Evolutionary conservation across 2,888 invertebrate species (phyloP), one percentile per base, ranked within the genome.

Genomic region (Drosophila anceps): DNA sequence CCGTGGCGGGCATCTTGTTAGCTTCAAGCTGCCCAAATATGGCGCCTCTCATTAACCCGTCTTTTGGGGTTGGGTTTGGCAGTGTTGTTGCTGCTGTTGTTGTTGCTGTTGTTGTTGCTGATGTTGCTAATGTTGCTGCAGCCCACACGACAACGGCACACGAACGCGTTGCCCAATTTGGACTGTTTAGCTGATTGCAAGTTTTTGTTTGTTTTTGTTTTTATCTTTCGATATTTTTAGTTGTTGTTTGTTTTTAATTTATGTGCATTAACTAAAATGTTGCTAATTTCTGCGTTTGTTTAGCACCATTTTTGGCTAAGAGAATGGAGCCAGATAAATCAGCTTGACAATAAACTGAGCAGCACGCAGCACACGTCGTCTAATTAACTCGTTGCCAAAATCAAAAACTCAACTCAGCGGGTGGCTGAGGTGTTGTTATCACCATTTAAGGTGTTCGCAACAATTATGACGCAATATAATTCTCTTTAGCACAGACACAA

Each of bases 251-350:
- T 37, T 37, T n/a, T 63, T 63, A 70, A 82, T 85, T 87, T 88
- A 84, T 85, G 87, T 86, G 88, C 88, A 86, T 88, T 84, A 72
- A 74, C 79, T 81, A 86, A 79, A 88, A 85, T 86, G 82, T 84
- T 70, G 84, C 84, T 85, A 86, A 85, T 85, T 86, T 85, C 73
- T 81, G 55, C 59, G 78, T 83, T 85, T 72, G 72, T 69, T 58
- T 74, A 57, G 65, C 64, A 54, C 84, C 88, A 62, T 86, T 65
- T 86, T 75, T 84, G 84, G 84, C 50, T 46, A 63, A 46, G 59
- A 57, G 46, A 62, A 84, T 59, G 68, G 58, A 57, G 29, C 18
- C 64, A 63, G 65, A 78, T 73, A 80, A 80, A 76, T 80, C 80
- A 73, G 48, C 35, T 4, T 0, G 51, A 50, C 50, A 54, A 61